These are phyloP conservation scores for Lontra canadensis DNA, from an alignment of 2,113 vertebrate species.

Conservation along the genomic window DNA sequence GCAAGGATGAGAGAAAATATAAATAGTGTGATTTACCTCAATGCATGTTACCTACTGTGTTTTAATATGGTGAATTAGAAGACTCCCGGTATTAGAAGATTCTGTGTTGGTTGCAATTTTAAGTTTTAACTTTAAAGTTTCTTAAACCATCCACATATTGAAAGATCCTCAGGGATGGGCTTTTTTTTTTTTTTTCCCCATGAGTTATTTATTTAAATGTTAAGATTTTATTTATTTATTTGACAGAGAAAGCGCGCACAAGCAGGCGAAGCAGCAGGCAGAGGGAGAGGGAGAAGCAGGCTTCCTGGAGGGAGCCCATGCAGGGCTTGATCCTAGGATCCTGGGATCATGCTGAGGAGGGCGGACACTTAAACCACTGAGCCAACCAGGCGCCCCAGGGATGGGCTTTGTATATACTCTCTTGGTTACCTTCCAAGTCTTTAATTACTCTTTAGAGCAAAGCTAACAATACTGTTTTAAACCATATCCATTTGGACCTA, in stretches of 20 bases:
- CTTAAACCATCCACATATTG: not conserved
- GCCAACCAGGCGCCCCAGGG: too few species aligned
- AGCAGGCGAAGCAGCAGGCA: not conserved
- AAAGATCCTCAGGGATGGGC: not conserved
- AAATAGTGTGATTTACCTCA: not conserved
- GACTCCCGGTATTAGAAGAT: not conserved
- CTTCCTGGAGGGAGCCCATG: too few species aligned
- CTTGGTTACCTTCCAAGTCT: too few species aligned
- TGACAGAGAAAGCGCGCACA: not conserved
- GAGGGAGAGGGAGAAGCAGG: too few species aligned
- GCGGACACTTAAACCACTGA: too few species aligned
- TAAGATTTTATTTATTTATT: not conserved
- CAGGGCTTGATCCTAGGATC: not conserved
- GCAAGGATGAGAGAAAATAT: not conserved
- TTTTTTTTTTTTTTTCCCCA: not conserved
- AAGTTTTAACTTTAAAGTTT: not conserved
- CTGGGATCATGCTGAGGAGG: not conserved
- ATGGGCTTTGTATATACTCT: too few species aligned
- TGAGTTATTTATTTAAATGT: too few species aligned
- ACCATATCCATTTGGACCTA: not conserved
- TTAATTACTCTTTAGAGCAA: slow-evolving; percentile 1
- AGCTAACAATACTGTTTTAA: not conserved
- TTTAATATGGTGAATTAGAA: not conserved
- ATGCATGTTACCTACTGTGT: not conserved
- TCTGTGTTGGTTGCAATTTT: not conserved